Percentiles rank a stretch among this genome's conserved stretches.
These are phyloP conservation scores for Acanthornis magna DNA, from an alignment of 2,797 vertebrate genomes.

Conservation along the genomic window DNA sequence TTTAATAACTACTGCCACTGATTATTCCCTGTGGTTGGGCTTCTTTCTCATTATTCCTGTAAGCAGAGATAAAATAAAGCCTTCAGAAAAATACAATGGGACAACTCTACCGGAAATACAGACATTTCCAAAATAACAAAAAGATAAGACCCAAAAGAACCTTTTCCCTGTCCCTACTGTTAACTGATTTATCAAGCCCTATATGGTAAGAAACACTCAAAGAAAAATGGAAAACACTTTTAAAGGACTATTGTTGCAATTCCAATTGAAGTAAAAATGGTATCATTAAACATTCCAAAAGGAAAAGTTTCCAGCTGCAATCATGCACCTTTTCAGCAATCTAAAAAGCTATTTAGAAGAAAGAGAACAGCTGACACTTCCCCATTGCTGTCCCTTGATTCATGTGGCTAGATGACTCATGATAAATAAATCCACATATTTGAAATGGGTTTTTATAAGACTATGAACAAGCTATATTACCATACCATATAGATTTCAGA, in stretches of 20 bases:
- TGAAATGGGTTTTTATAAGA: background rate
- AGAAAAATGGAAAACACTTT: constrained; percentile 6
- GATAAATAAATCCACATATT: constrained; percentile 3
- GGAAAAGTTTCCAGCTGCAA: constrained; percentile 5
- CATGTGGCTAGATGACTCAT: background rate
- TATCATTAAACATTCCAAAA: constrained; percentile 19
- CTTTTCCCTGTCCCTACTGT: background rate
- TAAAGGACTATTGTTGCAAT: background rate
- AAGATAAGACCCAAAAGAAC: background rate
- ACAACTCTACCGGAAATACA: background rate
- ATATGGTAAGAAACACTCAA: background rate
- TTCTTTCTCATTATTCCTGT: background rate
- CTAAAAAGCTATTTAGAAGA: constrained; percentile 35
- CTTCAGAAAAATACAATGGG: background rate
- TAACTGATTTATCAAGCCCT: background rate
- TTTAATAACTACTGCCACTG: background rate
- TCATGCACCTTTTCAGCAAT: constrained; percentile 27
- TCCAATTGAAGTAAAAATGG: background rate
- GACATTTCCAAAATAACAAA: background rate
- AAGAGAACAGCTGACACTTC: constrained; percentile 15
- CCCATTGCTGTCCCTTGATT: background rate
- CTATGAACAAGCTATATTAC: background rate
- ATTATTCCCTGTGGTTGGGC: background rate
- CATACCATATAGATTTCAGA: background rate
- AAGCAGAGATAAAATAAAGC: background rate